These are phyloP conservation scores for Biston betularia DNA, from an alignment of 2,888 invertebrate genomes.

Conservation along the genomic window DNA sequence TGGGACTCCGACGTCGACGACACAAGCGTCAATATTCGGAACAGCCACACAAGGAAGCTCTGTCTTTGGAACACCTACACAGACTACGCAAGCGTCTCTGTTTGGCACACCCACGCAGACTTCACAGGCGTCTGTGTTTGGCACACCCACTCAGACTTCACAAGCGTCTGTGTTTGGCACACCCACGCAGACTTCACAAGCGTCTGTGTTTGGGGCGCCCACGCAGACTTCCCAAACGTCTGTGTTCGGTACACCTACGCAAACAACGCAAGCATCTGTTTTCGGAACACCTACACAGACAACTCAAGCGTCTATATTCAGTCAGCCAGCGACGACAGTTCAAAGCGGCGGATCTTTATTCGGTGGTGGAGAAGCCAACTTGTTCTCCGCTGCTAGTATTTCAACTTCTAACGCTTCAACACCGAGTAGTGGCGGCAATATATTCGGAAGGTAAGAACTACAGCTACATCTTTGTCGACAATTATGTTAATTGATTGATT, in stretches of 20 bases:
- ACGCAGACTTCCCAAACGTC: constrained; percentile 47
- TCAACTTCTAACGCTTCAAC: constrained; percentile 73
- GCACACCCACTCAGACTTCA: constrained; percentile 44
- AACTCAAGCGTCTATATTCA: constrained; percentile 55
- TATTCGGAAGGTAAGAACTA: constrained; percentile 71
- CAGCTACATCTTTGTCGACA: neutral
- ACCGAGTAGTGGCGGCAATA: constrained; percentile 64
- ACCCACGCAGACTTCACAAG: constrained; percentile 40
- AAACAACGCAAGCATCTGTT: constrained; percentile 48
- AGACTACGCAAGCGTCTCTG: constrained; percentile 47
- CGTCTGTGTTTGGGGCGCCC: constrained; percentile 53
- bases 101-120: constrained; percentile 49
- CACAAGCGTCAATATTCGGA: constrained; percentile 51
- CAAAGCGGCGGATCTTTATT: constrained; percentile 65
- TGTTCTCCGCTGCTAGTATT: constrained; percentile 79
- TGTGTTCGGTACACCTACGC: constrained; percentile 52
- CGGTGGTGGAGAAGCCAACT: constrained; percentile 64
- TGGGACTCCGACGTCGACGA: constrained; percentile 47
- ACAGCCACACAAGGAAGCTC: constrained; percentile 41
- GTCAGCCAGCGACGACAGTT: constrained; percentile 58
- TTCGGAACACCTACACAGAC: constrained; percentile 49
- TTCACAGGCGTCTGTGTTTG: constrained; percentile 53
- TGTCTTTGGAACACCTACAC: constrained; percentile 46
- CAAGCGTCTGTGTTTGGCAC: constrained; percentile 49
- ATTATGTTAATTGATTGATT: too few species aligned